Base-by-base conservation (phyloP, 1,140 invertebrate species). In the Maconellicoccus hirsutus region DNA sequence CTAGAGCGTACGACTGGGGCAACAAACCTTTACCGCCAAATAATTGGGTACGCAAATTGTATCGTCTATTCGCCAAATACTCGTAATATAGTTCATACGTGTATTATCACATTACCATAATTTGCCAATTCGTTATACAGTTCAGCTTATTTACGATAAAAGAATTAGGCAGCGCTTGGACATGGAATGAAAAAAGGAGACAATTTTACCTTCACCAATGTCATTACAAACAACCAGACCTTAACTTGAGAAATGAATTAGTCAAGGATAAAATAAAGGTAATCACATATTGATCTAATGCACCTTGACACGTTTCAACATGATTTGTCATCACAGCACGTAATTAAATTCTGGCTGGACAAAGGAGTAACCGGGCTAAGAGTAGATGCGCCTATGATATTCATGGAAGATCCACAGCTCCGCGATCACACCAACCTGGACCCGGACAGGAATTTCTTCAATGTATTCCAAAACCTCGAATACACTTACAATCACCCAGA, bases 141-240 rank as follows among this genome's bases (percentile, higher is more conserved):
- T 74, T 84, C 72, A 84, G 82, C 63, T 78, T 85, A 0, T 88
- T 89, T 75, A n/a, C n/a, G n/a, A n/a, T n/a, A n/a, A n/a, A n/a
- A n/a, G 83, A 85, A 70, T 63, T 79, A 84, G 0, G 88, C 89
- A 75, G 83, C 85, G 88, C 87, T 14, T 92, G 90, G 90, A 78
- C 83, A 72, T 91, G 83, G 78, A 85, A 85, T 75, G 79, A 84
- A 27, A 76, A 80, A 52, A 81, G 89, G n/a, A 79, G 84, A 39
- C 84, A 90, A 78, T 92, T 84, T 75, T 93, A 91, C 76, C 79
- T 89, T 0, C 89, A 91, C 78, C 86, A 89, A 74, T 90, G 89
- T 75, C 78, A 83, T 0, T 79, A 80, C 61, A 83, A 84, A 52
- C 87, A 91, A 76, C 89, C 89, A 0, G 89, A 92, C 76, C 79